These are phyloP conservation scores for Xanthia togata DNA, from an alignment of 2,888 invertebrate genomes.

Conservation along the genomic window DNA sequence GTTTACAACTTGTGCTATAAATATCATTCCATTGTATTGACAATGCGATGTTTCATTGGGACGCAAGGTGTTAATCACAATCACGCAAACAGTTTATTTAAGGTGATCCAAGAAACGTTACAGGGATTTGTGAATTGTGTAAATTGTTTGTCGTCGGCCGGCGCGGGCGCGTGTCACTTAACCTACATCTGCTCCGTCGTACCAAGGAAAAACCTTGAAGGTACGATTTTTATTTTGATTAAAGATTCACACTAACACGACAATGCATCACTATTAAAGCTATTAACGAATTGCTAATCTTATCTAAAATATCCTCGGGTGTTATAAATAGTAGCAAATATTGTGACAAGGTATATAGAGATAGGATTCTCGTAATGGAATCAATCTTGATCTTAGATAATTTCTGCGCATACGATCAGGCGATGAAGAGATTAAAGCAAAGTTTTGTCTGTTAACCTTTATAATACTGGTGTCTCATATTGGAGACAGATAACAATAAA, in stretches of 20 bases:
- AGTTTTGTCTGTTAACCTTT: background rate
- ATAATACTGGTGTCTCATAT: no score
- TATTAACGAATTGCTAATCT: constrained; percentile 53
- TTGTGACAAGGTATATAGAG: constrained; percentile 3
- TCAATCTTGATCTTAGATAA: constrained; percentile 21
- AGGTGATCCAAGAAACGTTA: constrained; percentile 86
- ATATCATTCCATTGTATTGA: constrained; percentile 85
- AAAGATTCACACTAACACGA: constrained; percentile 51
- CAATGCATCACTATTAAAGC: constrained; percentile 43
- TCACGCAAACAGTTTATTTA: constrained; percentile 88
- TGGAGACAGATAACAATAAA: no score
- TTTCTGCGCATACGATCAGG: background rate
- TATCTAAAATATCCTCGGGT: constrained; percentile 30
- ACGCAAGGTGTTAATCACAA: constrained; percentile 88
- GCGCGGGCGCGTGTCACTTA: constrained; percentile 72
- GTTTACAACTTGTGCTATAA: constrained; percentile 81
- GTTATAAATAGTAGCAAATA: constrained; percentile 30
- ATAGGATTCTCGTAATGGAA: background rate
- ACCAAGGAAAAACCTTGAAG: constrained; percentile 51
- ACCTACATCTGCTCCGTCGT: constrained; percentile 73
- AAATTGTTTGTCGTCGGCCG: constrained; percentile 80
- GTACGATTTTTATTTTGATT: constrained; percentile 48
- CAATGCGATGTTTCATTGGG: constrained; percentile 85
- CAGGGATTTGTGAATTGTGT: constrained; percentile 87
- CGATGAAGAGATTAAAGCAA: background rate